These are phyloP conservation scores for Drosophila neonasuta DNA, from an alignment of 2,888 invertebrate genomes.

Conservation along the genomic window DNA sequence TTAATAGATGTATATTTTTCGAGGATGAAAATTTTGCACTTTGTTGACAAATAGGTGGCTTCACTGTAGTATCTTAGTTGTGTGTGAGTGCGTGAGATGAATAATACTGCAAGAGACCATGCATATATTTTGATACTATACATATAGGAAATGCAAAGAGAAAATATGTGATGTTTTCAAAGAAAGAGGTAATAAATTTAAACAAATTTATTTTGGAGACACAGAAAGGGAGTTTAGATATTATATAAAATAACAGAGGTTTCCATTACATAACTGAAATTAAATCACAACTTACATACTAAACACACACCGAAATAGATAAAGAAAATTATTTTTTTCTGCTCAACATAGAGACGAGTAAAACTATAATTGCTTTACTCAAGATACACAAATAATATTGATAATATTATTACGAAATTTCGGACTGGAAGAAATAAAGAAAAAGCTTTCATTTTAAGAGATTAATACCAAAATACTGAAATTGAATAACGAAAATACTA, in stretches of 20 bases:
- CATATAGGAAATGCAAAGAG: too few relatives aligned
- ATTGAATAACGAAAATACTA: too few relatives aligned
- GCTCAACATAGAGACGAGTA: too few relatives aligned
- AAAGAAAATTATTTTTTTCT: too few relatives aligned
- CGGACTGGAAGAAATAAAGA: too few relatives aligned
- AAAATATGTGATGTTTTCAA: neutral
- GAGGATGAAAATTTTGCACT: slow-evolving; percentile 20
- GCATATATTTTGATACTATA: neutral
- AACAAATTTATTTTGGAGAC: neutral
- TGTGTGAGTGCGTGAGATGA: neutral
- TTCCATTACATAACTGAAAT: neutral
- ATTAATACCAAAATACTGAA: too few relatives aligned
- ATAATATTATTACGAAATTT: too few relatives aligned
- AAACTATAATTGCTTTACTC: too few relatives aligned
- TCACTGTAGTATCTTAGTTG: slow-evolving; percentile 1
- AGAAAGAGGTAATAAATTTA: neutral
- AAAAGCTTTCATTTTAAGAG: too few relatives aligned
- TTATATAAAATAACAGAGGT: neutral
- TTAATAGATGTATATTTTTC: slow-evolving; percentile 39
- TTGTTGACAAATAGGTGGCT: slow-evolving; percentile 21
- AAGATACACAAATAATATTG: too few relatives aligned
- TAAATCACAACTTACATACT: too few relatives aligned
- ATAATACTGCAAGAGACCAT: neutral
- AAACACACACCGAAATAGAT: too few relatives aligned
- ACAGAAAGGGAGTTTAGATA: neutral